Base-by-base conservation (phyloP, 92 coral and sea anemone species). In the Umimayanthus kanabou region DNA sequence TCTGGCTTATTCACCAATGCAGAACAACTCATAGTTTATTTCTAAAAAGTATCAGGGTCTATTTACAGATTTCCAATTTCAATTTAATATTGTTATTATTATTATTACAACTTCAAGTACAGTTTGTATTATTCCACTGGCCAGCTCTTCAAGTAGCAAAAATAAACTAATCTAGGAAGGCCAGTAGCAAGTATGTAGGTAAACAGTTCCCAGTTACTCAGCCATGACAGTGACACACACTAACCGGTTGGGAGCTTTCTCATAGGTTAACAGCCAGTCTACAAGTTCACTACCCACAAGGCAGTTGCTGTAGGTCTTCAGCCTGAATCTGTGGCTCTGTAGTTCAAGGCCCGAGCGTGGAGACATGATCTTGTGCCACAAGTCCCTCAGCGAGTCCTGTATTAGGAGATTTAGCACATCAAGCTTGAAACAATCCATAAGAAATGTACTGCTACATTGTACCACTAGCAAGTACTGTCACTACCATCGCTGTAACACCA, bases 361-460 rank as follows among this genome's bases (percentile, higher is more conserved):
- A 1, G 98, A 92, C 85, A 93, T 97, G 80, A 97, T 91, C 85
- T 88, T 90, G 89, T 89, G 94, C 99, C 99, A 97, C 40, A 97
- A 53, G 39, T 95, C 98, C 53, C 98, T 94, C 78, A 92, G 83
- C 16, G 99, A 97, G 71, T 93, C 99, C 98, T 96, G 76, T 23
- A 57, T 9, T 16, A 73, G 16, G 3, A 0, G 45, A 40, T 2
- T 30, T 14, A 57, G 65, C 65, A 57, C 15, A 1, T 14, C 15
- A 15, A 1, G 65, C 23, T 61, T 61, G 69, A 53, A 53, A 53
- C 58, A 53, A 53, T 22, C 26, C n/a, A 61, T 20, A 20, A 22
- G 26, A 61, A 61, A 3, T 18, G 20, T 53, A 53, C 1, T 53
- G 20, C 20, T 53, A 53, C 20, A 53, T 53, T 11, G 58, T 53